Base-by-base conservation (phyloP, 2,888 invertebrate genomes). In the Seira sanloemensis region DNA sequence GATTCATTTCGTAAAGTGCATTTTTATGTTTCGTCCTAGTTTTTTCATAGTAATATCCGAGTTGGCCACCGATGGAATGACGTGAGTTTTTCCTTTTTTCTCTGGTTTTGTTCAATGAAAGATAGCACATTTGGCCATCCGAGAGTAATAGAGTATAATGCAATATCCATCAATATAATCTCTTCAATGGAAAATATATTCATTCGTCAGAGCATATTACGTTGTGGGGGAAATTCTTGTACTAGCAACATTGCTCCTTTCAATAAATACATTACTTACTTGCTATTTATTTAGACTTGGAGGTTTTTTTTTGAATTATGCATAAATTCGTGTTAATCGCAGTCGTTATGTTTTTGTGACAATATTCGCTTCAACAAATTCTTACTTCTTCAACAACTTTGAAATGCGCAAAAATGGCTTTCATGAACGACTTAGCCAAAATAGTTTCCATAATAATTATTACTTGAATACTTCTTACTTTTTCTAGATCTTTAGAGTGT, bases 291-390 rank as follows among this genome's bases (percentile, higher is more conserved):
- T 50, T 37, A 37, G 50, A 50, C 16, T 50, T 18, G 12, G 50
- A 7, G 50, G n/a, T n/a, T 50, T 50, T 50, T 18, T 50, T 18
- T 12, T 12, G 2, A 50, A n/a, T n/a, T 18, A 12, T 50, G 50
- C 50, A 25, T 74, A 80, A 80, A 80, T 80, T 80, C 80, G 80
- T 74, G 66, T 27, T 58, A 58, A 74, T 74, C 74, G 74, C 80
- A 80, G 80, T 80, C 80, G 80, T 80, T 74, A 24, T n/a, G n/a
- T 26, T 26, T 23, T 26, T 50, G 50, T 50, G 50, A 50, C 50
- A 12, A n/a, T 50, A 2, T 50, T 12, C 16, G 50, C 50, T 50
- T n/a, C n/a, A n/a, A n/a, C n/a, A n/a, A n/a, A n/a, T n/a, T n/a
- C n/a, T n/a, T n/a, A n/a, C n/a, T n/a, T n/a, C n/a, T n/a, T n/a